Percentiles rank a stretch among this genome's conserved stretches.
Conservation (phyloP, 2,113 vertebrate species). For the Dendropsophus ebraccatus region DNA sequence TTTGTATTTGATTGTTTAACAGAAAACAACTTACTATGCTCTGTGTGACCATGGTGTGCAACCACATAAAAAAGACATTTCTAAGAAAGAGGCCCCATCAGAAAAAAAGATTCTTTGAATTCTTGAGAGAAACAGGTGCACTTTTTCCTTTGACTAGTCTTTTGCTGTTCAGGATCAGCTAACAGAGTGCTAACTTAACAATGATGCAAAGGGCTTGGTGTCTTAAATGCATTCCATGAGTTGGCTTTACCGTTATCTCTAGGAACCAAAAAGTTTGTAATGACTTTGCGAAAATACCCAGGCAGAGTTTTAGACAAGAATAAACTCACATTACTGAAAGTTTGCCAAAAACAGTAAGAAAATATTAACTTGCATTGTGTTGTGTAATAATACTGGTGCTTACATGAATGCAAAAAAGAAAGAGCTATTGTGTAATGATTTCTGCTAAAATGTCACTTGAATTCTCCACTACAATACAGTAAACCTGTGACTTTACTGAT, state of each 20-base stretch:
- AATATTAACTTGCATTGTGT: slow-evolving; percentile 45
- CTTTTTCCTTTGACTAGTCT: neutral
- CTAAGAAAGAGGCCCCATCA: slow-evolving; percentile 4
- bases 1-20: too few relatives aligned
- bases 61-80: slow-evolving; percentile 39
- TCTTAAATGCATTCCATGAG: neutral
- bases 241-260: neutral
- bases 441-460: slow-evolving; percentile 43
- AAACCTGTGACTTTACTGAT: neutral
- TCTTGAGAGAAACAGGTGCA: slow-evolving; percentile 18
- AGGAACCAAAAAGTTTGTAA: neutral
- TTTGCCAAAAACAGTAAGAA: slow-evolving; percentile 28
- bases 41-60: neutral
- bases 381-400: slow-evolving; percentile 1
- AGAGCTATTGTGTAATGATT: slow-evolving; percentile 33
- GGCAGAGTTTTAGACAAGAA: slow-evolving; percentile 27
- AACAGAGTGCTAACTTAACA: neutral
- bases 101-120: slow-evolving; percentile 6
- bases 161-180: neutral
- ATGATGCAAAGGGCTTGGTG: neutral
- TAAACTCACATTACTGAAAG: slow-evolving; percentile 26
- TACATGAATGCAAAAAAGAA: slow-evolving; percentile 8
- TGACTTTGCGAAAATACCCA: slow-evolving; percentile 24
- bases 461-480: slow-evolving; percentile 12
- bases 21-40: neutral